Conservation (phyloP, 1,140 invertebrate species). For the Aphelinus certus region DNA sequence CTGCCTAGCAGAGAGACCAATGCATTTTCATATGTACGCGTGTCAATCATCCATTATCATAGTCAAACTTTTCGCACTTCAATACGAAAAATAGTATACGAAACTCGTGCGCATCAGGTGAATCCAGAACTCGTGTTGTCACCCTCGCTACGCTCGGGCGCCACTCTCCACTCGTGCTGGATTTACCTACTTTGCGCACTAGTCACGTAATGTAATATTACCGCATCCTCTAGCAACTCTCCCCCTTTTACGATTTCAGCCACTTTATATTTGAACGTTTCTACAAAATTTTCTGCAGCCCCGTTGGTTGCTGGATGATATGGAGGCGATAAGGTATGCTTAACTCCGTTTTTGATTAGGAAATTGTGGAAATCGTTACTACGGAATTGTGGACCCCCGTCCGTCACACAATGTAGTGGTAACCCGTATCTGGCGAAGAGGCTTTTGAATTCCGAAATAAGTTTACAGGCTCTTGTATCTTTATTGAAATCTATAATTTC, state of each 20-base stretch:
- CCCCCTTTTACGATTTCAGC: slow-evolving; percentile 42
- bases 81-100: no score
- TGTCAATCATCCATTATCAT: no score
- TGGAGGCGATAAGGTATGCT: no score
- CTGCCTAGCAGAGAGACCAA: no score
- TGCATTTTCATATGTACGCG: no score
- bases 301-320: no score
- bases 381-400: slow-evolving; percentile 46
- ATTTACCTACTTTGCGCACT: no score
- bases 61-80: no score
- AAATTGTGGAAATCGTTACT: slow-evolving; percentile 46
- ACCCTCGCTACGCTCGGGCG: no score
- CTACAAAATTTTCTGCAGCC: no score
- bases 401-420: slow-evolving; percentile 41
- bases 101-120: slow-evolving; percentile 10
- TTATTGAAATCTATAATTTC: slow-evolving; percentile 15
- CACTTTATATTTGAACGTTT: slow-evolving; percentile 54
- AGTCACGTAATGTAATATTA: slow-evolving; percentile 22
- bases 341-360: slow-evolving; percentile 44
- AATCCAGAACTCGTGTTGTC: neutral
- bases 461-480: slow-evolving; percentile 14
- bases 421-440: slow-evolving; percentile 40
- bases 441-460: slow-evolving; percentile 41
- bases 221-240: slow-evolving; percentile 12
- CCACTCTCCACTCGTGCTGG: no score